Conservation (phyloP, 2,797 vertebrate genomes). For the Hipposideros larvatus region DNA sequence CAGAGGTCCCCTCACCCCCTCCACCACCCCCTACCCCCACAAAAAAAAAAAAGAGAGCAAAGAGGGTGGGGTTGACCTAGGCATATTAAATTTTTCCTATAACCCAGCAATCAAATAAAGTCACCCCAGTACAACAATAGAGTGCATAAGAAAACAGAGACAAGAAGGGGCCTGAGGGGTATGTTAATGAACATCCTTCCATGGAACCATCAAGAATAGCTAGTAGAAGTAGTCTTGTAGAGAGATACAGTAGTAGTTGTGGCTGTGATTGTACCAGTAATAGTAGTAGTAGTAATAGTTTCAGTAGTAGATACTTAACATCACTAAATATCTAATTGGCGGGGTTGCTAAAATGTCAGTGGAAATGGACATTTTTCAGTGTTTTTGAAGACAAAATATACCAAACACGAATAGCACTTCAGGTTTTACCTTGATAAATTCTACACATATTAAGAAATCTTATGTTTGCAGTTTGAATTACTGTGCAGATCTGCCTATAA, state of each 20-base stretch:
- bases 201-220: background rate
- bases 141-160: background rate
- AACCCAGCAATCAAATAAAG: background rate
- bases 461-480: conserved; percentile 33
- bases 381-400: background rate
- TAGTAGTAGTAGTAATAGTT: background rate
- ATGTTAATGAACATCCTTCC: background rate
- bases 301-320: background rate
- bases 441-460: background rate
- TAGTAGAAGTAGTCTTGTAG: background rate
- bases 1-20: background rate
- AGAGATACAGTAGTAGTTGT: background rate
- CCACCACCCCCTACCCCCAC: background rate
- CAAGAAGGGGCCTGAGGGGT: background rate
- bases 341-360: background rate
- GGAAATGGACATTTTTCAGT: background rate
- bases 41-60: background rate
- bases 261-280: background rate
- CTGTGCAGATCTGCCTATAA: background rate
- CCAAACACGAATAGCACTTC: background rate
- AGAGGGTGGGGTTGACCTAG: background rate
- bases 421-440: background rate
- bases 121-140: background rate
- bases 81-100: background rate
- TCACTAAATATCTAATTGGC: background rate